phyloP scores from a whole-genome alignment of 2,888 invertebrate genomes.

The Malthinus seriepunctatus region DNA sequence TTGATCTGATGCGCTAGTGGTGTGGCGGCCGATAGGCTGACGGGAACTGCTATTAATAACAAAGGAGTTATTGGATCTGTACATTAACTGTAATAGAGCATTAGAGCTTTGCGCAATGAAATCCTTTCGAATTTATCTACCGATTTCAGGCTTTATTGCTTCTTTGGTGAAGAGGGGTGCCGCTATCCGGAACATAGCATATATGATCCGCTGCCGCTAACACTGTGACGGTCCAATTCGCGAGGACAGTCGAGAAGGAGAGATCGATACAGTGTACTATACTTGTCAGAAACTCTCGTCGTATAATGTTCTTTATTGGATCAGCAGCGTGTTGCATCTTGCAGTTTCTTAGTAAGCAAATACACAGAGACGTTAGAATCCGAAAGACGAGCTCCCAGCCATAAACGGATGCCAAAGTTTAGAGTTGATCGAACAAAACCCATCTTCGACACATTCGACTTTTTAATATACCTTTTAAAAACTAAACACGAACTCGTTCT shows the following conservation, averaged over 20 bases:
- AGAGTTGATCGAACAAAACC: background rate
- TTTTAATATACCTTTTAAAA: constrained; percentile 4
- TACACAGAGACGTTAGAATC: constrained; percentile 29
- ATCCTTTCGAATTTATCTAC: constrained; percentile 52
- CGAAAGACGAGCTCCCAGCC: background rate
- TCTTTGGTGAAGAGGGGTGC: constrained; percentile 40
- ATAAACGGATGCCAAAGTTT: no score
- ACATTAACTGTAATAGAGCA: constrained; percentile 51
- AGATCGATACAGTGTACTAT: constrained; percentile 37
- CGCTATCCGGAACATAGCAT: constrained; percentile 30
- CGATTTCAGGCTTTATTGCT: constrained; percentile 51
- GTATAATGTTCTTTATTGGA: constrained; percentile 36
- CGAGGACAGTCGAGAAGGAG: constrained; percentile 31
- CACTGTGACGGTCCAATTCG: constrained; percentile 34
- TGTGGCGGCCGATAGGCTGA: constrained; percentile 47
- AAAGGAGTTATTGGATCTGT: constrained; percentile 51
- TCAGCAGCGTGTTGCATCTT: constrained; percentile 31
- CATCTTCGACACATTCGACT: background rate
- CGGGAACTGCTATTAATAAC: constrained; percentile 51
- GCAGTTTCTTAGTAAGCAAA: constrained; percentile 36
- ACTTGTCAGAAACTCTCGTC: constrained; percentile 39
- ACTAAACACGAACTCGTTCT: background rate
- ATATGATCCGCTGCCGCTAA: constrained; percentile 33
- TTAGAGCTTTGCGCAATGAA: constrained; percentile 48
- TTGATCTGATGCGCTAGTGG: constrained; percentile 50